A percentile compares a stretch with the other conserved stretches of the same genome.
phyloP scores from a whole-genome alignment of 2,113 vertebrate genomes.

The Pavo muticus region DNA sequence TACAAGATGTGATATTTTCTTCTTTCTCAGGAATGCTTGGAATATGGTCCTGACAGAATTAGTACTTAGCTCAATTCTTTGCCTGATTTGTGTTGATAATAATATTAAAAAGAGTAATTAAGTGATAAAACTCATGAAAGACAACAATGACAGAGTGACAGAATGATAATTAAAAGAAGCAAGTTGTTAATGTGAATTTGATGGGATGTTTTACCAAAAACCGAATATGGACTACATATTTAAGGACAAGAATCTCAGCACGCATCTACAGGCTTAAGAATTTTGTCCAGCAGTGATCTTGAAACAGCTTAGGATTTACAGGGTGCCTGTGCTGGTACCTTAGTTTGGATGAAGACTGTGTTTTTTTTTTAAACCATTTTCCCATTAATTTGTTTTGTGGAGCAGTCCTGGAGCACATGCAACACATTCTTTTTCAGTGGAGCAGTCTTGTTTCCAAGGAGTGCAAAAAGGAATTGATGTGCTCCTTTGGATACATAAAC shows the following conservation, averaged over 20 bases:
- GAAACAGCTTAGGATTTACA: neutral
- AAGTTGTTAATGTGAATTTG: neutral
- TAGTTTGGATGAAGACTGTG: neutral
- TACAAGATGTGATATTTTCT: no score
- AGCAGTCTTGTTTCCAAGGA: neutral
- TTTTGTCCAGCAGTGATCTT: neutral
- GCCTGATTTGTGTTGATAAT: no score
- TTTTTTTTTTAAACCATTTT: neutral
- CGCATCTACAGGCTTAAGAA: neutral
- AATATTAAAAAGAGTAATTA: no score
- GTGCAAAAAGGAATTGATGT: neutral
- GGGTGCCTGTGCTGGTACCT: neutral
- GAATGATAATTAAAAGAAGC: no score
- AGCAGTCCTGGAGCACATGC: neutral
- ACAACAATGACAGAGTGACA: neutral
- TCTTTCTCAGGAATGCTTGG: no score
- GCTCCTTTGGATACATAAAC: neutral
- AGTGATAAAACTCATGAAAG: neutral
- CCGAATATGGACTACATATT: neutral
- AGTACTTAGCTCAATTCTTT: no score
- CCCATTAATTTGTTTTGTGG: neutral
- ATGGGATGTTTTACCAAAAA: neutral
- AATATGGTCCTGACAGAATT: no score
- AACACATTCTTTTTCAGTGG: neutral
- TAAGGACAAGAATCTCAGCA: neutral